phyloP scores from a whole-genome alignment of 2,888 invertebrate genomes.

The Phaonia tiefii region DNA sequence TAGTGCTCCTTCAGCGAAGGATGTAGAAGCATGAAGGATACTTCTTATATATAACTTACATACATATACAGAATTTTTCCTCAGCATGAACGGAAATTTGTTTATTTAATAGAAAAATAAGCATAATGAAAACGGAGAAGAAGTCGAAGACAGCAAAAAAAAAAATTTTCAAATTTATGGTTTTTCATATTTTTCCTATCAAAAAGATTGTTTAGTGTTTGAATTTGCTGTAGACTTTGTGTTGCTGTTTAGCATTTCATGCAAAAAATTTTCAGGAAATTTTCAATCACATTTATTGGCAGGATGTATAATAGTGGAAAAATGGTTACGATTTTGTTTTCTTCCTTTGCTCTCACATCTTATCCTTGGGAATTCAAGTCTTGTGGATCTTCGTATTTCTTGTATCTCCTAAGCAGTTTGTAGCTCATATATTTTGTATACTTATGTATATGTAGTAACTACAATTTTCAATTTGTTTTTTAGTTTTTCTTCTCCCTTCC shows the following conservation, averaged over 20 bases:
- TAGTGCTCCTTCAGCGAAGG: not conserved
- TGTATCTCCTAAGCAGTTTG: not conserved
- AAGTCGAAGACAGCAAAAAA: too few species aligned
- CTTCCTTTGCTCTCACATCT: slow-evolving; percentile 12
- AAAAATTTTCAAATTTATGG: slow-evolving; percentile 54
- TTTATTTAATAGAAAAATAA: slow-evolving; percentile 61
- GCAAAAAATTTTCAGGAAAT: slow-evolving; percentile 19
- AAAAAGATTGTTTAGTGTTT: too few species aligned
- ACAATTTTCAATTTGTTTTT: slow-evolving; percentile 27
- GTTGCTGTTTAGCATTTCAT: not conserved
- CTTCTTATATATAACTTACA: too few species aligned
- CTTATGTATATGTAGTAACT: not conserved
- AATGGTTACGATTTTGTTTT: slow-evolving; percentile 44
- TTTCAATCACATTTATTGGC: slow-evolving; percentile 30
- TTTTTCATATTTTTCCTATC: slow-evolving; percentile 13
- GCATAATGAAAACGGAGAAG: slow-evolving; percentile 40
- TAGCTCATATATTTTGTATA: not conserved
- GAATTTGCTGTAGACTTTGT: not conserved
- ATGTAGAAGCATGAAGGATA: slow-evolving; percentile 3
- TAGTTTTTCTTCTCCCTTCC: not conserved
- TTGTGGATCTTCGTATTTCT: not conserved
- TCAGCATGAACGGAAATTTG: slow-evolving; percentile 60
- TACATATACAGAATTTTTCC: not conserved
- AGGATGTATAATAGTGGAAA: slow-evolving; percentile 34
- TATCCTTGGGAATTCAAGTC: not conserved